Evolutionary conservation across 2,888 invertebrate genomes (phyloP).

Genomic region (Cheilosia grossa): DNA sequence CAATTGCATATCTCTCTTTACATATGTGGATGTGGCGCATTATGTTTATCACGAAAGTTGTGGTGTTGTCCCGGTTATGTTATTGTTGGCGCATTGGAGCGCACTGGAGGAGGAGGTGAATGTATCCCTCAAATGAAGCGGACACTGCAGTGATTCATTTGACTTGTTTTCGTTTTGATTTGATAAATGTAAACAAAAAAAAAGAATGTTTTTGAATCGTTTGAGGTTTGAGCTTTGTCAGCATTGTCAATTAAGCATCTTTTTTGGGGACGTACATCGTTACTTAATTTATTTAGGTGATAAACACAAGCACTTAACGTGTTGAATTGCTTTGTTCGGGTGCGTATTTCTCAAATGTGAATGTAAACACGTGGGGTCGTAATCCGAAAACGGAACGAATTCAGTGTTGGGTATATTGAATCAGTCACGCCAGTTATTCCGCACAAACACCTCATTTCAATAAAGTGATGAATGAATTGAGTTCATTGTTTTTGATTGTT

Average conservation of each 20-base stretch:
- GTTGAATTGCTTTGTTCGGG: no score
- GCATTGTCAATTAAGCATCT: constrained; percentile 35
- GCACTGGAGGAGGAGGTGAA: constrained; percentile 66
- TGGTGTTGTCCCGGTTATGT: constrained; percentile 53
- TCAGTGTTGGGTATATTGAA: no score
- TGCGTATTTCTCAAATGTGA: background rate
- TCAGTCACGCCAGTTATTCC: no score
- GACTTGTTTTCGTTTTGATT: constrained; percentile 49
- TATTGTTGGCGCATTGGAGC: constrained; percentile 49
- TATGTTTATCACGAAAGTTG: constrained; percentile 14
- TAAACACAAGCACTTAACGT: background rate
- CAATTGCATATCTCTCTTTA: constrained; percentile 38
- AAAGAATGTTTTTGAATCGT: constrained; percentile 10
- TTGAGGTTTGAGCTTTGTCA: constrained; percentile 5
- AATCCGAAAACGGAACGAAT: constrained; percentile 3
- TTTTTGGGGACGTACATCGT: constrained; percentile 26
- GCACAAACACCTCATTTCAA: no score
- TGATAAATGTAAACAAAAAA: constrained; percentile 37
- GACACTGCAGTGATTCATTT: constrained; percentile 62
- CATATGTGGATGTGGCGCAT: constrained; percentile 6
- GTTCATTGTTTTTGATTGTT: constrained; percentile 2
- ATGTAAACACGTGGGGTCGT: background rate
- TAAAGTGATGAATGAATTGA: constrained; percentile 6
- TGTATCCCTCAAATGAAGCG: constrained; percentile 34
- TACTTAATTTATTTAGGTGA: constrained; percentile 29